Evolutionary conservation across 2,113 vertebrate species (phyloP), one percentile per base, ranked within the genome.

Genomic region (Urocynchramus pylzowi): DNA sequence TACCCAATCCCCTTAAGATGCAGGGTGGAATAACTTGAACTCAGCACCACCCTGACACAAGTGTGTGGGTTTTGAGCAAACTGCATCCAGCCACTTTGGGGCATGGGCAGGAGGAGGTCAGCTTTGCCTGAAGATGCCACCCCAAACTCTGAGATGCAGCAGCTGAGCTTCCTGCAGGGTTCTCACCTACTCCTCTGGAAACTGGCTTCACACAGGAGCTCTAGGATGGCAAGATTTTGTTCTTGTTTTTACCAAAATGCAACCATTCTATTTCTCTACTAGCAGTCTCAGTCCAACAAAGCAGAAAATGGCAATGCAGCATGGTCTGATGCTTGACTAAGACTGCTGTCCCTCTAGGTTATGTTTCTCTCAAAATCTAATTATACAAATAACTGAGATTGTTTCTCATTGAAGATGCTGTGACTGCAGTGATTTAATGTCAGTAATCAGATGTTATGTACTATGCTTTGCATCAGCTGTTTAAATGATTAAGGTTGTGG

Each of bases 321-420:
- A 33, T 4, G 59, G 57, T 52, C 24, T 44, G 53, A 82, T 41
- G 41, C 54, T 31, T 56, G 70, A 49, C 30, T 64, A 67, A 90
- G 49, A 83, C n/a, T 39, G 17, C 63, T 91, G 47, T 53, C 39
- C 42, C 54, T 69, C 47, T 56, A 2, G 6, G 71, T 80, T 84
- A 91, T 10, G 11, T 59, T 93, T 89, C 68, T 90, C 60, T 93
- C 61, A 89, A 91, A 90, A 90, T 59, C 60, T 71, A 88, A 87
- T 81, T 59, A 50, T 7, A 68, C n/a, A 68, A 89, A 75, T 53
- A 70, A 60, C 45, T 30, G 50, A 94, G 52, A 59, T 23, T 93
- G 71, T 76, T 95, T 81, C 44, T 79, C 42, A 21, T 7, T 37
- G 77, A 95, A 35, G 39, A 52, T 56, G 77, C 68, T 74, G 45